Percentiles rank a stretch among this genome's conserved stretches.
Evolutionary conservation across 2,113 vertebrate genomes (phyloP).

Genomic region (Equus przewalskii): DNA sequence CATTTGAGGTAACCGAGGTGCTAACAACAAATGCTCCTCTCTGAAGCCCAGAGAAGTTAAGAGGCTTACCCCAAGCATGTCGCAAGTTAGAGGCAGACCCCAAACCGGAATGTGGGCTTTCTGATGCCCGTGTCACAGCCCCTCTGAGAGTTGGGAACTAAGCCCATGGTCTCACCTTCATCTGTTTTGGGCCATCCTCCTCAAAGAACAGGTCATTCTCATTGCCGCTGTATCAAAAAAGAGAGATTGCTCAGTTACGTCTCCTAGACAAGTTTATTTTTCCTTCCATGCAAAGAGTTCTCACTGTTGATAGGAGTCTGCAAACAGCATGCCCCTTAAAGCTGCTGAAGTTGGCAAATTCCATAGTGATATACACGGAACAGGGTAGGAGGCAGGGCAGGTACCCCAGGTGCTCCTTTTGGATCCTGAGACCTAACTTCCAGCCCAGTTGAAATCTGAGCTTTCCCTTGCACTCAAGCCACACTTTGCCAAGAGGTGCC

Average conservation of each 20-base stretch:
- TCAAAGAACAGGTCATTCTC: slow-evolving; percentile 75
- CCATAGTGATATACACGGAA: too few species aligned
- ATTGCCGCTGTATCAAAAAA: slow-evolving; percentile 59
- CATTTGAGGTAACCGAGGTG: background rate
- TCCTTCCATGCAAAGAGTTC: background rate
- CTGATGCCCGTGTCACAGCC: background rate
- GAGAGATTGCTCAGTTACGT: background rate
- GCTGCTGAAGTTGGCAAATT: background rate
- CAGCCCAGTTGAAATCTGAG: background rate
- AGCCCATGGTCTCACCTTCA: slow-evolving; percentile 70
- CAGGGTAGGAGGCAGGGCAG: background rate
- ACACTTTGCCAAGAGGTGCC: background rate
- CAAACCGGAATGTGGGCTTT: background rate
- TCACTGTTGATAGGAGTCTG: background rate
- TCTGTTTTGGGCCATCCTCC: background rate
- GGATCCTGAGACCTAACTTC: background rate
- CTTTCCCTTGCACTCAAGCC: background rate
- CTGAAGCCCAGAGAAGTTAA: background rate
- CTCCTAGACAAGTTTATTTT: background rate
- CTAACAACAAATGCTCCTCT: background rate
- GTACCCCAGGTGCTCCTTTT: background rate
- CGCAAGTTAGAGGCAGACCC: background rate
- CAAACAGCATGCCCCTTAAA: background rate
- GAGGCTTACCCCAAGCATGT: background rate
- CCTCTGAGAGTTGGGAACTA: background rate